These are phyloP conservation scores for Tanytarsus gracilentus DNA, from an alignment of 2,888 invertebrate genomes.

Conservation along the genomic window DNA sequence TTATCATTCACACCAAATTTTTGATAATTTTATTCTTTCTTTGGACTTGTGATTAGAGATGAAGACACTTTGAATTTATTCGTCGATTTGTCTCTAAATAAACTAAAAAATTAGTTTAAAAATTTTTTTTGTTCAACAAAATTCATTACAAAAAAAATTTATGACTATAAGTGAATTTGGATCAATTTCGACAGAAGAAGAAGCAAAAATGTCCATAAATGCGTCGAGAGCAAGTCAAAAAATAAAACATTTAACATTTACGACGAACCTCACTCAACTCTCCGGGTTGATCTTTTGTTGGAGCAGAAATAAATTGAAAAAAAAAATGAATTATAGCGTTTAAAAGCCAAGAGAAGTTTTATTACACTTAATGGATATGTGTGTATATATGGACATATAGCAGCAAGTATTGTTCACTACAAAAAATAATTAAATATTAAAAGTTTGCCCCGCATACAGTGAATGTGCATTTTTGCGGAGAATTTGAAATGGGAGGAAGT, in stretches of 20 bases:
- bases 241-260: not conserved
- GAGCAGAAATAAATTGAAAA: constrained; percentile 28
- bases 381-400: not conserved
- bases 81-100: constrained; percentile 6
- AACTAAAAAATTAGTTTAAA: no score
- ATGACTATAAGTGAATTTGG: not conserved
- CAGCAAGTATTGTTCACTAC: constrained; percentile 5
- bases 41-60: not conserved
- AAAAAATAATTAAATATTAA: constrained; percentile 16
- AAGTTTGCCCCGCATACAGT: not conserved
- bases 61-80: constrained; percentile 15
- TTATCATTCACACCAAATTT: constrained; percentile 26
- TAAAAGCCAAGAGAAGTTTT: constrained; percentile 11
- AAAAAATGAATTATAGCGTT: constrained; percentile 19
- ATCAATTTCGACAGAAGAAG: not conserved
- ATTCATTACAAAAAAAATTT: not conserved
- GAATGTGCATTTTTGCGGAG: not conserved
- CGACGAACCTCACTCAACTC: not conserved
- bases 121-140: not conserved
- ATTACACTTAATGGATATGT: constrained; percentile 9
- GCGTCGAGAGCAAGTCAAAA: not conserved
- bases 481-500: no score
- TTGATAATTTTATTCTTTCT: not conserved
- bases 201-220: not conserved
- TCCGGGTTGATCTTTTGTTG: not conserved